Conservation (phyloP, 1,140 invertebrate species). For the Zaprionus davidi region DNA sequence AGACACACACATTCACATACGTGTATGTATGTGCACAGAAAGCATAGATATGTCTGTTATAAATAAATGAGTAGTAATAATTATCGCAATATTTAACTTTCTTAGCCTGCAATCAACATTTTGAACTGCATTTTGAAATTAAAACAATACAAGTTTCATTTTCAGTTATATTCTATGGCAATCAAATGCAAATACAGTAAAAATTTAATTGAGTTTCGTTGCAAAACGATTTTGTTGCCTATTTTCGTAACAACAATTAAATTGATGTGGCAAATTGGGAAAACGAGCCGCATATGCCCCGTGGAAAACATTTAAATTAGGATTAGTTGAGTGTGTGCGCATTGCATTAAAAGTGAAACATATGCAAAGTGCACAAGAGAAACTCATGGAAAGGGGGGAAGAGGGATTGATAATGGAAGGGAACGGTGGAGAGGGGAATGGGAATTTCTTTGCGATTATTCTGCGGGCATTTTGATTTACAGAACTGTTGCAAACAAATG, state of each 20-base stretch:
- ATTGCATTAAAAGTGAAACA: conserved; percentile 55
- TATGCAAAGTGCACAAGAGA: conserved; percentile 47
- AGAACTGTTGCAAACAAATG: neutral
- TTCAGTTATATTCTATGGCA: conserved; percentile 59
- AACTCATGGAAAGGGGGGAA: neutral
- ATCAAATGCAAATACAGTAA: conserved; percentile 57
- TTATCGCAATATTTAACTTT: neutral
- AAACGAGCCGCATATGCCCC: conserved; percentile 15
- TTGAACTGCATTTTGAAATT: neutral
- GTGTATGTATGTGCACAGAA: too few relatives aligned
- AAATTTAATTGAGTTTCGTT: conserved; percentile 71
- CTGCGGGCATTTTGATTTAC: conserved; percentile 35
- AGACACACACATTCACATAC: too few relatives aligned
- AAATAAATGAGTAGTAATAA: too few relatives aligned
- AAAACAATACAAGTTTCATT: conserved; percentile 24
- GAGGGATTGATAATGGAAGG: conserved; percentile 17
- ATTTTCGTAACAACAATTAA: conserved; percentile 63
- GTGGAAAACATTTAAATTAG: conserved; percentile 68
- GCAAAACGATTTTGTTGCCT: conserved; percentile 51
- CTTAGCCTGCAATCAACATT: neutral
- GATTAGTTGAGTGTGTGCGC: conserved; percentile 64
- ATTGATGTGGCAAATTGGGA: conserved; percentile 23
- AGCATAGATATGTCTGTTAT: too few relatives aligned
- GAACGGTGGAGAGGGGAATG: neutral
- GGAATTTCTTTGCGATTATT: conserved; percentile 12